phyloP scores from a whole-genome alignment of 2,888 invertebrate genomes.

The Dione vanillae region DNA sequence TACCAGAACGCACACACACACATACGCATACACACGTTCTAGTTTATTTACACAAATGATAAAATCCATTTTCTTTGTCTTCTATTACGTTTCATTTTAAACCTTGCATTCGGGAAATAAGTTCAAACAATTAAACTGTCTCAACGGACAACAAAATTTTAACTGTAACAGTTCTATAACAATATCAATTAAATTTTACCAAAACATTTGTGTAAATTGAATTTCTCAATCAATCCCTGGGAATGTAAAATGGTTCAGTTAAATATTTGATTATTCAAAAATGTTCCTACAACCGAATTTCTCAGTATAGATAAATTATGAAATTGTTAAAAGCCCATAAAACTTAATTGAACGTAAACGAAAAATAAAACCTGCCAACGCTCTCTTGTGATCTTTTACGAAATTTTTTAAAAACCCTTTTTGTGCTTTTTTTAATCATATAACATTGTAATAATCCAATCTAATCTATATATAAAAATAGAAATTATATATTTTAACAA shows the following conservation, averaged over 20 bases:
- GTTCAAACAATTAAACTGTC: slow-evolving; percentile 9
- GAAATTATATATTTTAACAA: too few relatives aligned
- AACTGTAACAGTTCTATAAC: slow-evolving; percentile 1
- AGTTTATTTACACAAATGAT: neutral
- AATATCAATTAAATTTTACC: slow-evolving; percentile 10
- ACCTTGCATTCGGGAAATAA: neutral
- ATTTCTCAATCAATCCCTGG: slow-evolving; percentile 2
- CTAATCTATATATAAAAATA: too few relatives aligned
- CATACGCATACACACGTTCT: too few relatives aligned
- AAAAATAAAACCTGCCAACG: too few relatives aligned
- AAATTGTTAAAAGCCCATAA: too few relatives aligned
- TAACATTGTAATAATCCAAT: too few relatives aligned
- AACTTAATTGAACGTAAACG: too few relatives aligned
- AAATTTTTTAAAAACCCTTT: too few relatives aligned
- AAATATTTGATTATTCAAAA: neutral
- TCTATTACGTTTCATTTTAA: neutral
- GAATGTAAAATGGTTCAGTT: neutral
- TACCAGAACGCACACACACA: too few relatives aligned
- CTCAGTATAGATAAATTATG: neutral
- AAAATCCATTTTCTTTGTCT: neutral
- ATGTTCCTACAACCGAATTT: neutral
- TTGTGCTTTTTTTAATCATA: too few relatives aligned
- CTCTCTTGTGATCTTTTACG: too few relatives aligned
- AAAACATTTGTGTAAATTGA: slow-evolving; percentile 7
- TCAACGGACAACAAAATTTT: slow-evolving; percentile 11